These are phyloP conservation scores for Neosalanx taihuensis DNA, from an alignment of 2,797 vertebrate genomes.

Conservation along the genomic window DNA sequence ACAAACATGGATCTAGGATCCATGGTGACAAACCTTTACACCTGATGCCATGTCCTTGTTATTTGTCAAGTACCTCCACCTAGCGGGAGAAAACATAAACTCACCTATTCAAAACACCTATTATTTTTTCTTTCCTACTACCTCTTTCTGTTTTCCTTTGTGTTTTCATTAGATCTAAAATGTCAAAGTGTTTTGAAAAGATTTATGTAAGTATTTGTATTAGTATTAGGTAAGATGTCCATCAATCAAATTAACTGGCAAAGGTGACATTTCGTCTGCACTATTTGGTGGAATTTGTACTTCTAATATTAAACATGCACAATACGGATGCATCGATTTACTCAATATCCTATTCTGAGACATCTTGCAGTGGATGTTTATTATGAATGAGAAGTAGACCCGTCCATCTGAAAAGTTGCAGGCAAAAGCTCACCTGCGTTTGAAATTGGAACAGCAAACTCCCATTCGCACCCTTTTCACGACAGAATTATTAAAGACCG, in stretches of 20 bases:
- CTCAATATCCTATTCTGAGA: conserved; percentile 8
- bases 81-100: background rate
- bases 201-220: no score
- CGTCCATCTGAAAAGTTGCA: conserved; percentile 40
- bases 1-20: no score
- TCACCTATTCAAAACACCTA: no score
- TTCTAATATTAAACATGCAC: no score
- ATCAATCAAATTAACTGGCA: no score
- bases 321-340: background rate
- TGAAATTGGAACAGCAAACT: background rate
- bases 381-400: conserved; percentile 73
- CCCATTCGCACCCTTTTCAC: background rate
- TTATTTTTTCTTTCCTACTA: no score
- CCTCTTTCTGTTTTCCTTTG: no score
- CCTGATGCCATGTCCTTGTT: background rate
- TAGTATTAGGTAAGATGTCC: no score
- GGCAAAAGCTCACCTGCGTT: background rate
- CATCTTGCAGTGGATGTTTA: background rate
- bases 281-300: background rate
- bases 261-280: background rate
- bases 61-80: background rate
- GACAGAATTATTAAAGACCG: background rate
- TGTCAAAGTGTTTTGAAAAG: no score
- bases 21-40: no score
- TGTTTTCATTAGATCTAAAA: no score